phyloP scores from a whole-genome alignment of 2,797 vertebrate genomes.

The Odontamblyopus lacepedii region DNA sequence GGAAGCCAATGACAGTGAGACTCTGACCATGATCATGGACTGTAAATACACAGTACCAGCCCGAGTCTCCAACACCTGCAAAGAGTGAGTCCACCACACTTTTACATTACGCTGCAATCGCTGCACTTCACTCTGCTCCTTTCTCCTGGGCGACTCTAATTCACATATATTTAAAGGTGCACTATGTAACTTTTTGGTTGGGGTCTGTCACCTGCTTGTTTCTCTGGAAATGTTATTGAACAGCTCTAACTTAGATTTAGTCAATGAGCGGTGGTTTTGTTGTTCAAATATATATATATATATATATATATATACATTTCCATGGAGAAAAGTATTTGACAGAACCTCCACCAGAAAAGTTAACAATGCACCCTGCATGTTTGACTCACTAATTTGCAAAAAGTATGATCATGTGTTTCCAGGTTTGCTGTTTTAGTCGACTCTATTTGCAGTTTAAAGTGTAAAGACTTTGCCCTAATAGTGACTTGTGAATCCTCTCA shows the following conservation, averaged over 20 bases:
- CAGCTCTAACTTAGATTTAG: no score
- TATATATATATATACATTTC: no score
- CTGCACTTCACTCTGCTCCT: not conserved
- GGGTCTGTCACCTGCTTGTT: no score
- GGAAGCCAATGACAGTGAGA: constrained; percentile 90
- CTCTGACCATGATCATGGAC: constrained; percentile 93
- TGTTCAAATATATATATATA: no score
- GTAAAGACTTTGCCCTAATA: no score
- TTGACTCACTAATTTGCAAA: not conserved
- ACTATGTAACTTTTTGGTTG: no score
- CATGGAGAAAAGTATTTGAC: no score
- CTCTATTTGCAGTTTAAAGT: not conserved
- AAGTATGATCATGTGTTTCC: not conserved
- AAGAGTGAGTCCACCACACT: constrained; percentile 77
- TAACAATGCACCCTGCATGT: no score
- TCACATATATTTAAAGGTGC: not conserved
- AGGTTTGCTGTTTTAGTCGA: not conserved
- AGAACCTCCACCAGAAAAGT: no score
- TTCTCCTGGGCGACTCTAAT: not conserved
- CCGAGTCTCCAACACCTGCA: constrained; percentile 81
- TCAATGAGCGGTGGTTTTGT: no score
- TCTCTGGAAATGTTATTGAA: no score
- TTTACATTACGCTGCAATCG: not conserved
- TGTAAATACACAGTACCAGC: constrained; percentile 86
- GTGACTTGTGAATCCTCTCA: not conserved